phyloP scores from a whole-genome alignment of 2,113 vertebrate genomes.

The Bagarius yarrelli region DNA sequence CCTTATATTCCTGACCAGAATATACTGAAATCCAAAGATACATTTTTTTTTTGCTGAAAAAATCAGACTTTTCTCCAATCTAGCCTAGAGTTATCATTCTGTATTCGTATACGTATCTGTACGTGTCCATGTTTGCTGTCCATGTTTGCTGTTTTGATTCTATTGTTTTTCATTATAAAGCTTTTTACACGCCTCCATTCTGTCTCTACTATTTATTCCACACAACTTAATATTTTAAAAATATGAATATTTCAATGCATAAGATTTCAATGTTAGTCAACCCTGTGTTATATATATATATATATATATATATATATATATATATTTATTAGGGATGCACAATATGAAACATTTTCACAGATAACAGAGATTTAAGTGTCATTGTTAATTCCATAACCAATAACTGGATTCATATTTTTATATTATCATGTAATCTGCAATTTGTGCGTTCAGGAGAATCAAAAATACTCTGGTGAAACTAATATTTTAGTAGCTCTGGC shows the following conservation, averaged over 20 bases:
- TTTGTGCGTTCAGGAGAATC: no score
- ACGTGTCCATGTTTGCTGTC: background rate
- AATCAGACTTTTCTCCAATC: background rate
- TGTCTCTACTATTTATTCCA: background rate
- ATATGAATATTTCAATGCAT: background rate
- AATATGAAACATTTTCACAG: no score
- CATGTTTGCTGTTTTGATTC: background rate
- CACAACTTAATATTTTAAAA: background rate
- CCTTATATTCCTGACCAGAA: background rate
- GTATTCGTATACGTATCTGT: background rate
- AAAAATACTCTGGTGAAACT: no score
- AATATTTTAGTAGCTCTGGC: no score
- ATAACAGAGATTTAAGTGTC: no score
- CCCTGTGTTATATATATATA: no score
- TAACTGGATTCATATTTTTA: no score
- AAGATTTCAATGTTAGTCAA: no score
- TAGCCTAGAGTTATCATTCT: background rate
- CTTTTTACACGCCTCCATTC: background rate
- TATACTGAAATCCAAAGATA: background rate
- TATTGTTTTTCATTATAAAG: conserved; percentile 1
- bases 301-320: no score
- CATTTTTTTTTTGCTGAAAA: background rate
- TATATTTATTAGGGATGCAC: no score
- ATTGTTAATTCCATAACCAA: no score
- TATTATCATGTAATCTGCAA: no score